Percentiles rank a stretch among this genome's conserved stretches.
Evolutionary conservation across 2,113 vertebrate genomes (phyloP).

Genomic region (Ploceus nigricollis): DNA sequence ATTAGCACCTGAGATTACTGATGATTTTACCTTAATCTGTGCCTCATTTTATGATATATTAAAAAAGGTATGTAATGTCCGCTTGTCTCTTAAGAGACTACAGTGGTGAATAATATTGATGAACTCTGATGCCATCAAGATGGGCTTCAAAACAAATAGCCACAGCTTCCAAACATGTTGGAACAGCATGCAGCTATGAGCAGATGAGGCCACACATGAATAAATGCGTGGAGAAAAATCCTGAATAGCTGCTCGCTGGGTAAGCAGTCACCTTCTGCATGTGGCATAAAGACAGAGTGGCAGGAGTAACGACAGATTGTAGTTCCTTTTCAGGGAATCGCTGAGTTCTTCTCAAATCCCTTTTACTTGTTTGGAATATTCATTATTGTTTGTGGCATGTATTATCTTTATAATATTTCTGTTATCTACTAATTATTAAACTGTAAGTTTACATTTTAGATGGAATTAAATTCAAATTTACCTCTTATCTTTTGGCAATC

Average conservation of each 20-base stretch:
- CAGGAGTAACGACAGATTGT: neutral
- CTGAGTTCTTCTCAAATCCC: neutral
- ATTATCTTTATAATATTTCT: neutral
- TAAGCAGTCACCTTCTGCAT: neutral
- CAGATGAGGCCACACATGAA: conserved; percentile 33
- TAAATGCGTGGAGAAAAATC: neutral
- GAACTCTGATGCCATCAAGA: neutral
- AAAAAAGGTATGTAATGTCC: neutral
- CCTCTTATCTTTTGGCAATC: neutral
- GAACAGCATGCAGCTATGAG: neutral
- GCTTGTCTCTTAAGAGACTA: neutral
- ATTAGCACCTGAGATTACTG: conserved; percentile 2
- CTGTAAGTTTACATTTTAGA: neutral
- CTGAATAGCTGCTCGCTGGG: neutral
- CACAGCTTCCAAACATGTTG: neutral
- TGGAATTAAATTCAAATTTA: neutral
- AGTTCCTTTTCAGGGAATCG: neutral
- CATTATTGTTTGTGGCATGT: neutral
- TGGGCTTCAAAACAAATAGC: conserved; percentile 41
- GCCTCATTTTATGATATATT: neutral
- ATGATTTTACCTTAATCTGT: neutral
- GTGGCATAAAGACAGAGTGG: neutral
- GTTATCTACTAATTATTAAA: neutral
- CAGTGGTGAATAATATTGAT: neutral
- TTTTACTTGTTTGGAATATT: neutral